Evolutionary conservation across 1,140 invertebrate species (phyloP).

Genomic region (Caligus rogercresseyi): DNA sequence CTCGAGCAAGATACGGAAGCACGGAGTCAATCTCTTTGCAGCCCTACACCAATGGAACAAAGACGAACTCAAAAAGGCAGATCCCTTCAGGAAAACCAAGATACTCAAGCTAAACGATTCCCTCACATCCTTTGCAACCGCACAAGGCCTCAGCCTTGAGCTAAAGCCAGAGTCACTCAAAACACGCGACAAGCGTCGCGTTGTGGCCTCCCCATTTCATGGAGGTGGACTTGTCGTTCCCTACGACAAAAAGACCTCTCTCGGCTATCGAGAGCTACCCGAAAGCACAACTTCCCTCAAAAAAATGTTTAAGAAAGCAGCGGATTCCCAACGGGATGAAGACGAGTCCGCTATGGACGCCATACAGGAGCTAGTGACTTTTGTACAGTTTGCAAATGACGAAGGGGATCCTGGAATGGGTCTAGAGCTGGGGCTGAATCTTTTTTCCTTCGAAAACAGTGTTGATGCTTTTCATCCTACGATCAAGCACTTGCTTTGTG

Average conservation of each 20-base stretch:
- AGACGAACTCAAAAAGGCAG: constrained; percentile 38
- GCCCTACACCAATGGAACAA: constrained; percentile 55
- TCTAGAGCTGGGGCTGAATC: constrained; percentile 63
- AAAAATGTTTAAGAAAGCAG: constrained; percentile 46
- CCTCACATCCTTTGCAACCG: constrained; percentile 44
- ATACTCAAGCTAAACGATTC: constrained; percentile 29
- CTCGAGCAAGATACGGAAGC: constrained; percentile 44
- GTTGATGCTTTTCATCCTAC: constrained; percentile 44
- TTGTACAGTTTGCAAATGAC: constrained; percentile 69
- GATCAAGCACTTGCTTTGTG: constrained; percentile 42
- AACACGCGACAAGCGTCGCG: constrained; percentile 41
- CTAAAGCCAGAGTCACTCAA: constrained; percentile 40
- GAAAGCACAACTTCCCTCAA: constrained; percentile 41
- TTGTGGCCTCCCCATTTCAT: constrained; percentile 62
- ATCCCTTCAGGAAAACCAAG: constrained; percentile 43
- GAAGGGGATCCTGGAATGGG: constrained; percentile 86
- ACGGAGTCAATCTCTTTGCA: constrained; percentile 67
- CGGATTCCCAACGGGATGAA: constrained; percentile 30
- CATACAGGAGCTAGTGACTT: constrained; percentile 55
- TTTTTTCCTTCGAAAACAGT: constrained; percentile 50
- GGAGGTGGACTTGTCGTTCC: constrained; percentile 73
- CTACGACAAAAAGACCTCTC: constrained; percentile 51
- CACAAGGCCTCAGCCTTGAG: constrained; percentile 39
- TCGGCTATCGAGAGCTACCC: constrained; percentile 35
- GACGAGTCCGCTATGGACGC: constrained; percentile 39